Conservation (phyloP, 1,140 invertebrate genomes). For the Macrotrachela quadricornifera region DNA sequence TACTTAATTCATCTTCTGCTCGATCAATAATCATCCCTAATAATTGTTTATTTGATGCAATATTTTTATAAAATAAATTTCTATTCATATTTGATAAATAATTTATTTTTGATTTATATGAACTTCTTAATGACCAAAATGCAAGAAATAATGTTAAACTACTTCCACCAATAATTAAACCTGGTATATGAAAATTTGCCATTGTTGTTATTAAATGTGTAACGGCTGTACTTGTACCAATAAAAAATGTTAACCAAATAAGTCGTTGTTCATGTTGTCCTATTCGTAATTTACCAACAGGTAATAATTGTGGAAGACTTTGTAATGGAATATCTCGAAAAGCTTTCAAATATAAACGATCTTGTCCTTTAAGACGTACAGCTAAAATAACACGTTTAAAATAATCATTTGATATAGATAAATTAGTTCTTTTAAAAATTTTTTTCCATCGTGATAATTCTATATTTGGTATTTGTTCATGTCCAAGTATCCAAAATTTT, state of each 20-base stretch:
- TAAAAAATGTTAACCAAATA: constrained; percentile 11
- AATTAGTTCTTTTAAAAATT: constrained; percentile 4
- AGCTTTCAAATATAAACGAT: constrained; percentile 22
- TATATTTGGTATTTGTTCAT: constrained; percentile 13
- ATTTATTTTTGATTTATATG: constrained; percentile 16
- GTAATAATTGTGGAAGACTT: constrained; percentile 21
- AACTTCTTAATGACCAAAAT: constrained; percentile 10
- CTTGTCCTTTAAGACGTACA: constrained; percentile 20
- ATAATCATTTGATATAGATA: constrained; percentile 13
- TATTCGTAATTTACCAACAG: constrained; percentile 21
- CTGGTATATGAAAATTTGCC: constrained; percentile 8
- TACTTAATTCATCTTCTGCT: constrained; percentile 25
- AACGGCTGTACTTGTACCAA: constrained; percentile 15
- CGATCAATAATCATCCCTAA: constrained; percentile 21
- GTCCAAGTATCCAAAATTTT: constrained; percentile 23
- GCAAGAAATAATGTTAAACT: constrained; percentile 12
- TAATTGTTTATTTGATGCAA: constrained; percentile 23
- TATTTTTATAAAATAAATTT: constrained; percentile 23
- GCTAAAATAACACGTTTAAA: constrained; percentile 25
- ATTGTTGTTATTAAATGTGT: constrained; percentile 17
- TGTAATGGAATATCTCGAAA: constrained; percentile 25
- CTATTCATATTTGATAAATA: constrained; percentile 20
- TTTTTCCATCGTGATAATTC: constrained; percentile 9
- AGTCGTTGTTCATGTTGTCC: constrained; percentile 15
- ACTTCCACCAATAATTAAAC: constrained; percentile 13